Evolutionary conservation across 2,113 vertebrate species (phyloP).

Genomic region (Anoplopoma fimbria): DNA sequence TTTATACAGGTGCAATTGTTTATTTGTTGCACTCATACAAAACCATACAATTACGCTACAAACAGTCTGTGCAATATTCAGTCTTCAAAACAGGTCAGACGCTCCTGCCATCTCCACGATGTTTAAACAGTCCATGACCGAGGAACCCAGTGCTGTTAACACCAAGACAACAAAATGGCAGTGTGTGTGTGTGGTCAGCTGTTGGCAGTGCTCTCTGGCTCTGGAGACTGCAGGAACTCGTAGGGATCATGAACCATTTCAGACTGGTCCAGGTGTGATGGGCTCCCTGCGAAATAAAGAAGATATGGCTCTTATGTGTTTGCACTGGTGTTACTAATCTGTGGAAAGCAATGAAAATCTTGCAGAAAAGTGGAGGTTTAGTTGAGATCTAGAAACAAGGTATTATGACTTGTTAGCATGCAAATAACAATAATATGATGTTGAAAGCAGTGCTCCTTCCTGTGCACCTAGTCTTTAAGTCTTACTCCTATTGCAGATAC

Average conservation of each 20-base stretch:
- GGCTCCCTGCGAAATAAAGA: conserved; percentile 86
- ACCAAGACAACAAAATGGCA: conserved; percentile 16
- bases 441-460: background rate
- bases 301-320: conserved; percentile 6
- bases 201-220: conserved; percentile 84
- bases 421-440: background rate
- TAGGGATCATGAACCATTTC: conserved; percentile 95
- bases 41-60: conserved; percentile 53
- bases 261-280: conserved; percentile 92
- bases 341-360: background rate
- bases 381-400: background rate
- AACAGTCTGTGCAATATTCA: conserved; percentile 74
- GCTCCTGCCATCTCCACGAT: conserved; percentile 18
- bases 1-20: conserved; percentile 59
- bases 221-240: conserved; percentile 96
- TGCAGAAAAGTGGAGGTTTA: background rate
- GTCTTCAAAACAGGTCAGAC: conserved; percentile 44
- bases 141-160: conserved; percentile 15
- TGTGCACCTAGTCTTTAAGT: background rate
- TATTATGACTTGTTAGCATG: background rate
- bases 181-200: conserved; percentile 75
- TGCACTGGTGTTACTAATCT: background rate
- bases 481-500: conserved; percentile 76
- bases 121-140: conserved; percentile 29
- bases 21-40: conserved; percentile 73